phyloP scores from a whole-genome alignment of 2,888 invertebrate genomes.

The Drosophila differens region DNA sequence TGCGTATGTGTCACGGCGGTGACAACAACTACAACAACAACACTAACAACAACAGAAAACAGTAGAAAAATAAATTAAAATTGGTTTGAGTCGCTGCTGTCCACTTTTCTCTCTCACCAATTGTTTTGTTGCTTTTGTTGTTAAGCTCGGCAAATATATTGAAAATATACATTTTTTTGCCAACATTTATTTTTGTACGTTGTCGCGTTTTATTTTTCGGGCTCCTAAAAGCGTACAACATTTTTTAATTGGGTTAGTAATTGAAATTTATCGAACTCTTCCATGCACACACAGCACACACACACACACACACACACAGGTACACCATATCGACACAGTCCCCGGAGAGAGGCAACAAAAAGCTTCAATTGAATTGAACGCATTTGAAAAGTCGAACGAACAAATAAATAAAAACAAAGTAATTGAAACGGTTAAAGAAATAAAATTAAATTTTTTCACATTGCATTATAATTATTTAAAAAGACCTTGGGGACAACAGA shows the following conservation, averaged over 20 bases:
- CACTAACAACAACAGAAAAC: slow-evolving; percentile 37
- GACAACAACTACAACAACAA: slow-evolving; percentile 29
- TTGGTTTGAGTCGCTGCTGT: slow-evolving; percentile 58
- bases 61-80: slow-evolving; percentile 68
- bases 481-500: neutral
- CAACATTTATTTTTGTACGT: slow-evolving; percentile 48
- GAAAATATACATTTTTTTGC: slow-evolving; percentile 52
- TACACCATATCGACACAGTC: slow-evolving; percentile 34
- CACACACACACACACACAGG: slow-evolving; percentile 18
- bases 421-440: slow-evolving; percentile 23
- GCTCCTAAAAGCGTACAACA: slow-evolving; percentile 76
- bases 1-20: slow-evolving; percentile 76
- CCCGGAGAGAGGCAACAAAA: slow-evolving; percentile 47
- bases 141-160: slow-evolving; percentile 65
- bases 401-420: slow-evolving; percentile 27
- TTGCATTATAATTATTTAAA: slow-evolving; percentile 17
- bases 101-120: slow-evolving; percentile 17
- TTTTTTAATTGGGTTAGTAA: slow-evolving; percentile 84
- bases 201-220: slow-evolving; percentile 58
- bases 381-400: slow-evolving; percentile 38
- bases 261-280: slow-evolving; percentile 82
- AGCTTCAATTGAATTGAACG: slow-evolving; percentile 59
- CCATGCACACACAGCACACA: slow-evolving; percentile 53
- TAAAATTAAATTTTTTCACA: neutral
- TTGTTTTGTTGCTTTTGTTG: slow-evolving; percentile 41